Base-by-base conservation (phyloP, 1,140 invertebrate species). In the Pygmarrhopalites habei region DNA sequence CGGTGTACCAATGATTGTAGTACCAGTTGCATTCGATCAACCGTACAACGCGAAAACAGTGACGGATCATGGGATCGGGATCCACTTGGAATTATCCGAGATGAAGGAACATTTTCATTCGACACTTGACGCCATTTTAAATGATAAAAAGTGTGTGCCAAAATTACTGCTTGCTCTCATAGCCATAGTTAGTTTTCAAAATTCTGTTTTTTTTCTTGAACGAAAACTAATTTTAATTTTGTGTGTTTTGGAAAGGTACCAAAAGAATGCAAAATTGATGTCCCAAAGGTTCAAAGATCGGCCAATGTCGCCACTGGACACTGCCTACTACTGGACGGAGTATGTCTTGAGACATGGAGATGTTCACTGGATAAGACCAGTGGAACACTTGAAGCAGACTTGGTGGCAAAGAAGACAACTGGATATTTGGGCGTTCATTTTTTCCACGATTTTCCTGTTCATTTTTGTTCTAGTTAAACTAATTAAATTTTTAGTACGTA, bases 321-420 rank as follows among this genome's bases (percentile, higher is more conserved):
- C 35, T 44, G 74, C 78, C 0, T 72, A 78, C 25, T 82, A 75
- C 74, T 83, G 81, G 81, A 79, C 76, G 10, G 81, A 83, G 66
- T 82, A 80, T 70, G 77, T 82, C 14, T 73, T 82, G 29, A 71
- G 79, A 29, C 74, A 81, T 62, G 77, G 78, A 41, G 80, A 79
- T 15, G 76, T 76, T 1, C 64, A 71, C 39, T 78, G 80, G 72
- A 69, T 82, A 30, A 70, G 72, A 55, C 75, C 71, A 52, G 71
- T 66, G 39, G 70, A 74, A 35, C 5, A 5, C n/a, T 67, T 64
- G 23, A 64, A 76, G 60, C 72, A 77, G 26, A 70, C 73, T 30
- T 79, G 75, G 75, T 77, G 72, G 12, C 60, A 71, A n/a, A 66
- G 66, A 55, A 64, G 70, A 14, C 69, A 75, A 10, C 65, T 72